phyloP scores from a whole-genome alignment of 1,140 invertebrate species.

The Trinorchestia longiramus region DNA sequence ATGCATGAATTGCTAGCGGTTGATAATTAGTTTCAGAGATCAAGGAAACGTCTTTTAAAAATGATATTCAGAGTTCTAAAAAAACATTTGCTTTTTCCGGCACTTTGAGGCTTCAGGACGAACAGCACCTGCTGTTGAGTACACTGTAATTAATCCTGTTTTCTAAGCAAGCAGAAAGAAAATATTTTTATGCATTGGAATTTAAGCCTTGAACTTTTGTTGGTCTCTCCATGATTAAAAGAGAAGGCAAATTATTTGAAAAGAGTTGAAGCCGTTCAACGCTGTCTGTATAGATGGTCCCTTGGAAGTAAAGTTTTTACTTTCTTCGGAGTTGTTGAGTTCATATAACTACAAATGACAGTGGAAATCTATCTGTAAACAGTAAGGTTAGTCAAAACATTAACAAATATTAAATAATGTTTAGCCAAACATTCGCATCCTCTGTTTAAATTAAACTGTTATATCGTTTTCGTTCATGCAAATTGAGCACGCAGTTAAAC shows the following conservation, averaged over 20 bases:
- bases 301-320: neutral
- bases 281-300: neutral
- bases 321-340: neutral
- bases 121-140: neutral
- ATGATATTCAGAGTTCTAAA: neutral
- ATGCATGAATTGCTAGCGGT: neutral
- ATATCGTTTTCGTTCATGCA: neutral
- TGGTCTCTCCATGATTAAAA: neutral
- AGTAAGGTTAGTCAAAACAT: neutral
- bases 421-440: neutral
- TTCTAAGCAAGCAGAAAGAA: neutral
- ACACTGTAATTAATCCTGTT: neutral
- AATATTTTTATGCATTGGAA: neutral
- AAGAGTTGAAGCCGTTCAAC: neutral
- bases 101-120: neutral
- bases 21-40: neutral
- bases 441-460: neutral
- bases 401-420: neutral
- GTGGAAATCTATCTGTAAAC: neutral
- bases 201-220: neutral
- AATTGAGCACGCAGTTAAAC: neutral
- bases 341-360: neutral
- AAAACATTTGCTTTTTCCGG: neutral
- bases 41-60: neutral
- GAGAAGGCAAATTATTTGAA: neutral